Percentiles rank a stretch among this genome's conserved stretches.
Evolutionary conservation across 2,888 invertebrate species (phyloP).

Genomic region (Athalia circularis): DNA sequence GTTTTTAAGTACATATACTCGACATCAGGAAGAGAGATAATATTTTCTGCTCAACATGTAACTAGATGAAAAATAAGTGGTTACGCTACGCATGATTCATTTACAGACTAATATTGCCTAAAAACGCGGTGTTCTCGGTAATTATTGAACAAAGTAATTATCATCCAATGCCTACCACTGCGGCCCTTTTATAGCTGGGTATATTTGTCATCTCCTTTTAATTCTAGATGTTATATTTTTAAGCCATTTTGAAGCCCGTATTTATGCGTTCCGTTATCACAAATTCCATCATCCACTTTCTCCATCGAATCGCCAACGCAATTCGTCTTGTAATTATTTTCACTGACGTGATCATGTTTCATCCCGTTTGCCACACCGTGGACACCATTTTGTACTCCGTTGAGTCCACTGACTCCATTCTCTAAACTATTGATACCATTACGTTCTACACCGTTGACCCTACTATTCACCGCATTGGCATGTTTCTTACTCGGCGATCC

Average conservation of each 20-base stretch:
- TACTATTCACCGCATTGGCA: slow-evolving; percentile 56
- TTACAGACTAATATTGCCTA: slow-evolving; percentile 42
- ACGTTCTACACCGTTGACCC: slow-evolving; percentile 51
- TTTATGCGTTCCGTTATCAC: slow-evolving; percentile 45
- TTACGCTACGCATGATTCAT: neutral
- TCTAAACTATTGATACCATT: slow-evolving; percentile 51
- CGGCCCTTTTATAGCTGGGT: slow-evolving; percentile 1
- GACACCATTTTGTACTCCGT: slow-evolving; percentile 38
- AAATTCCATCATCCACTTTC: slow-evolving; percentile 43
- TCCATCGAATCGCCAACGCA: slow-evolving; percentile 45
- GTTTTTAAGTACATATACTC: neutral
- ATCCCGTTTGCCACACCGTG: slow-evolving; percentile 27
- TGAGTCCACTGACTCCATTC: slow-evolving; percentile 30
- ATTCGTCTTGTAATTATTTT: slow-evolving; percentile 32
- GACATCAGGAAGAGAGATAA: neutral
- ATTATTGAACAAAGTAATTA: slow-evolving; percentile 38
- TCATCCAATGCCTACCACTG: slow-evolving; percentile 28
- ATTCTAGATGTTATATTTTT: slow-evolving; percentile 54
- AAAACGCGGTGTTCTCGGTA: slow-evolving; percentile 25
- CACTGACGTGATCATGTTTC: slow-evolving; percentile 26
- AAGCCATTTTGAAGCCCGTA: slow-evolving; percentile 52
- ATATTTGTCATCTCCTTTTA: neutral
- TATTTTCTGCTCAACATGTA: neutral
- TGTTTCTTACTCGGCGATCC: slow-evolving; percentile 54
- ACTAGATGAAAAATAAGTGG: neutral